Evolutionary conservation across 2,797 vertebrate genomes (phyloP), one percentile per base, ranked within the genome.

Genomic region (Micropoecilia bifurca): DNA sequence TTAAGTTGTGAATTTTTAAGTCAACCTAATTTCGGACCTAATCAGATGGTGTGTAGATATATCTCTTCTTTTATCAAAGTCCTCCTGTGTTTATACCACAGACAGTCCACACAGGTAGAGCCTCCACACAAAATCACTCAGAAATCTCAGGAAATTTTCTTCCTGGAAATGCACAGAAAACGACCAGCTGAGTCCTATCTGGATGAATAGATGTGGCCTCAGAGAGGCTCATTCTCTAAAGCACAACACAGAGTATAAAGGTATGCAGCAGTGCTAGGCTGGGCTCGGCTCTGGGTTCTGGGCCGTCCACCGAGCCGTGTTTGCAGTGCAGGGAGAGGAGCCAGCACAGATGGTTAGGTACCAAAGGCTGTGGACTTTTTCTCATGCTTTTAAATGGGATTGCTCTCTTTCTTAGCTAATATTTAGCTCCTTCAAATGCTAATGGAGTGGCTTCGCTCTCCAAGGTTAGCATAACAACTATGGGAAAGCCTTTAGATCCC

Each of bases 351-450:
- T 98, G 98, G 97, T 97, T 93, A 86, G 94, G 95, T 95, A 95
- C 96, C 95, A 96, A 96, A 94, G 96, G 96, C 95, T 95, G 89
- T 94, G 89, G 95, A 96, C 95, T 96, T 96, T 97, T 97, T 98
- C 97, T 98, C 97, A 98, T 97, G 97, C 96, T 96, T 98, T 97
- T 96, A 96, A 97, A 98, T 97, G 96, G 91, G 88, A 96, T 94
- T 94, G 93, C 97, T 97, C 96, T 97, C 96, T 98, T 98, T 97
- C 97, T 97, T 96, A 96, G 96, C 97, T 97, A 97, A 99, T 98
- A 99, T 98, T 98, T 98, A 97, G 97, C 96, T 98, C 97, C 98
- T 98, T 99, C 97, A 99, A 98, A 99, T 99, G 98, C 97, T 99
- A 99, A 99, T 98, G 96, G 95, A 92, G 96, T 96, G 96, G 97